A percentile compares a stretch with the other conserved stretches of the same genome.
These are phyloP conservation scores for Calonectris borealis DNA, from an alignment of 2,113 vertebrate genomes.

Conservation along the genomic window DNA sequence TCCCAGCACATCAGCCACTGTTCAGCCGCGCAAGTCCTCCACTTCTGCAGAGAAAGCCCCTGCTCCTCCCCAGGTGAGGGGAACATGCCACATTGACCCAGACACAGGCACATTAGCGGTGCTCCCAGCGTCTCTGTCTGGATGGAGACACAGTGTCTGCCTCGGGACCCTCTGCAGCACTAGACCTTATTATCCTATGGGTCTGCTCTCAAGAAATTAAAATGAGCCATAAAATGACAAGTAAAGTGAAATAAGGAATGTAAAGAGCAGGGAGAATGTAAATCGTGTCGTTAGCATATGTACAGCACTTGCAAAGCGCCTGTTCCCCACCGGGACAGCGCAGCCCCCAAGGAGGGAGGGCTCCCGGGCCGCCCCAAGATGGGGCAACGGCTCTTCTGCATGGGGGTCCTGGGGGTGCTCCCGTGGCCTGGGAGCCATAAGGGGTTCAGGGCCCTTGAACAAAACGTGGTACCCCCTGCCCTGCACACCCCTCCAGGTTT, in stretches of 20 bases:
- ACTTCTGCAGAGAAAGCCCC: neutral
- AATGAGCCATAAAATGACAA: neutral
- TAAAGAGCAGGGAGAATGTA: neutral
- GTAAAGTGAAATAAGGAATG: neutral
- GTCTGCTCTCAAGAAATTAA: neutral
- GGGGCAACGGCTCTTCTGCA: neutral
- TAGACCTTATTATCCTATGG: neutral
- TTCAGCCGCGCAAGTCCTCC: neutral
- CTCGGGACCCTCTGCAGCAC: neutral
- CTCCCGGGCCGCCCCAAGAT: neutral
- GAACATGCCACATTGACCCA: neutral
- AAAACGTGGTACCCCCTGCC: accelerated
- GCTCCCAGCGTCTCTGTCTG: neutral
- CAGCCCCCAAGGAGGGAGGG: neutral
- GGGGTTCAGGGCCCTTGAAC: neutral
- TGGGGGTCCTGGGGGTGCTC: no score
- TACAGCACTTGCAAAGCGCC: accelerated
- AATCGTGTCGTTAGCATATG: neutral
- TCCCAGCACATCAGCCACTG: neutral
- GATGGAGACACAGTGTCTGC: neutral
- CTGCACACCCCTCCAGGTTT: neutral
- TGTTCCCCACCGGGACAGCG: neutral
- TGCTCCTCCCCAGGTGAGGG: neutral
- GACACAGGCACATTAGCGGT: neutral
- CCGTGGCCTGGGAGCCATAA: accelerated